A percentile compares a stretch with the other conserved stretches of the same genome.
Conservation (phyloP, 1,140 invertebrate species). For the Coboldia fuscipes region DNA sequence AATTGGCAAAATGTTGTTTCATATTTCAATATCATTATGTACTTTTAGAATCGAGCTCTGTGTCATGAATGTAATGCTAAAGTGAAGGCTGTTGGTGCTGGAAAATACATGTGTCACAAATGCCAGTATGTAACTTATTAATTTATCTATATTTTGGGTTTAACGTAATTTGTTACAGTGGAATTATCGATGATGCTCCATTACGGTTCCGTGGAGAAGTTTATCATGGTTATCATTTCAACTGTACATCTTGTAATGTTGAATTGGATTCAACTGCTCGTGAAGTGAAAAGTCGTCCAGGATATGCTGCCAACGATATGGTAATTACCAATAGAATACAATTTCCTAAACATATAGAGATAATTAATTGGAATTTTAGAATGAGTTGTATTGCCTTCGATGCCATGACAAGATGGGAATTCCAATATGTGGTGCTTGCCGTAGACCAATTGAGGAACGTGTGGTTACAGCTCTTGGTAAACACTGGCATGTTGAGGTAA, state of each 20-base stretch:
- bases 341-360: slow-evolving; percentile 4
- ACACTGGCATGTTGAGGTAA: slow-evolving; percentile 94
- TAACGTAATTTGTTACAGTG: slow-evolving; percentile 30
- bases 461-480: slow-evolving; percentile 96
- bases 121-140: slow-evolving; percentile 69
- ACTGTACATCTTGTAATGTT: slow-evolving; percentile 76
- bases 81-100: slow-evolving; percentile 83
- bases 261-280: slow-evolving; percentile 78
- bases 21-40: not conserved
- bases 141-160: slow-evolving; percentile 1
- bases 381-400: slow-evolving; percentile 89
- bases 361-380: slow-evolving; percentile 28
- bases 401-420: slow-evolving; percentile 99
- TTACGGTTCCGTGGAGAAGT: slow-evolving; percentile 90
- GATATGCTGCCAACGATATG: slow-evolving; percentile 79
- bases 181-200: slow-evolving; percentile 90
- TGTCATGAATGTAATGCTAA: slow-evolving; percentile 94
- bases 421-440: slow-evolving; percentile 91
- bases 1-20: not conserved
- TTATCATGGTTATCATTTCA: slow-evolving; percentile 99
- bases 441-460: slow-evolving; percentile 87
- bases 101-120: slow-evolving; percentile 96
- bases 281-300: slow-evolving; percentile 78
- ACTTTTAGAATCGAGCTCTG: slow-evolving; percentile 46
- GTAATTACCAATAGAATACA: slow-evolving; percentile 20